Evolutionary conservation across 1,140 invertebrate species (phyloP).

Genomic region (Chelonus insularis): DNA sequence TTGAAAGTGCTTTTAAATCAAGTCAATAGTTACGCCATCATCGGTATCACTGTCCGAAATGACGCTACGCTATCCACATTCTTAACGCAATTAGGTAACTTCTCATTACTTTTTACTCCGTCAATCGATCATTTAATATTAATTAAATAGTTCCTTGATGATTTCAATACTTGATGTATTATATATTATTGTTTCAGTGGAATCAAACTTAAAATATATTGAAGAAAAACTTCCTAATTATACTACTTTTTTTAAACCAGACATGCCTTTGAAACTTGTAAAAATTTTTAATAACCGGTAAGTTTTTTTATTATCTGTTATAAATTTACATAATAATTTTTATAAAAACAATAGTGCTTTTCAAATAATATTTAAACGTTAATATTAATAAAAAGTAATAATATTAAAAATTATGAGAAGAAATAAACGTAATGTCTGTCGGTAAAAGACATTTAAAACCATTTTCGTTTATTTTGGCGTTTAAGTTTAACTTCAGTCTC

Average conservation of each 20-base stretch:
- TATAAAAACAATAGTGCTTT: conserved; percentile 6
- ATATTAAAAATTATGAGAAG: conserved; percentile 2
- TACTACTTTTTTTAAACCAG: no score
- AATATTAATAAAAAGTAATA: no score
- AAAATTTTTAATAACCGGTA: conserved; percentile 38
- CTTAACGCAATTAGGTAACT: conserved; percentile 52
- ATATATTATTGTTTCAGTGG: no score
- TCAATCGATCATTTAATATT: no score
- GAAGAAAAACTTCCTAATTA: no score
- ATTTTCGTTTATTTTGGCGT: conserved; percentile 53
- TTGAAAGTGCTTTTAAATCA: conserved; percentile 48
- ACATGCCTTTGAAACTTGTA: conserved; percentile 44
- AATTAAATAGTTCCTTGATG: background rate
- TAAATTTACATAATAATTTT: conserved; percentile 5
- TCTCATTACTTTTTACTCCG: no score
- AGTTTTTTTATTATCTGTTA: conserved; percentile 10
- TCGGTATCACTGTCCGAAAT: conserved; percentile 61
- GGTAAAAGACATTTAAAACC: conserved; percentile 47
- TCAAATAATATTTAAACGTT: no score
- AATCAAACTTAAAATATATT: no score
- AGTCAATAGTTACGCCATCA: conserved; percentile 46
- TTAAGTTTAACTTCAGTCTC: conserved; percentile 54
- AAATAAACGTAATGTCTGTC: conserved; percentile 14
- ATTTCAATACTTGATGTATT: no score
- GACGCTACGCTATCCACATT: conserved; percentile 55